Evolutionary conservation across 2,888 invertebrate species (phyloP).

Genomic region (Schizaphis graminum): DNA sequence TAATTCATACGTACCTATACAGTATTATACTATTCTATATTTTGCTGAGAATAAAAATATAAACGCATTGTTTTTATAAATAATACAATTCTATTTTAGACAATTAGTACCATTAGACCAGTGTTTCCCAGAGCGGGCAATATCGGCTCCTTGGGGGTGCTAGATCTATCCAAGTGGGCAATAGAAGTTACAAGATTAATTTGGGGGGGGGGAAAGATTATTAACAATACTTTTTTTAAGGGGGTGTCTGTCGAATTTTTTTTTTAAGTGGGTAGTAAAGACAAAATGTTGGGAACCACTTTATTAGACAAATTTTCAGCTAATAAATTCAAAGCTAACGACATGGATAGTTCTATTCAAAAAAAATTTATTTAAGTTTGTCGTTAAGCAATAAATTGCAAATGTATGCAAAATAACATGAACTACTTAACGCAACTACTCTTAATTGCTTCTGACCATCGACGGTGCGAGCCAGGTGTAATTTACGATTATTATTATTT

Average conservation of each 20-base stretch:
- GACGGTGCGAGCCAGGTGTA: not conserved
- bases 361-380: not conserved
- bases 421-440: not conserved
- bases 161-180: too few species aligned
- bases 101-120: not conserved
- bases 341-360: not conserved
- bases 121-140: too few species aligned
- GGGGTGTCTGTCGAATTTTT: too few species aligned
- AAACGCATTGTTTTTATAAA: not conserved
- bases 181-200: too few species aligned
- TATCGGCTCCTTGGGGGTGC: too few species aligned
- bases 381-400: not conserved
- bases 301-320: not conserved
- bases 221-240: too few species aligned
- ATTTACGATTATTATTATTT: conserved; percentile 37
- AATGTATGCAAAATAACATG: conserved; percentile 21
- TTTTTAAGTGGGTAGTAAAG: too few species aligned
- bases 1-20: not conserved
- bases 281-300: too few species aligned
- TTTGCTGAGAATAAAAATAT: not conserved
- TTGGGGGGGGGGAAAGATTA: too few species aligned
- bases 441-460: conserved; percentile 1
- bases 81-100: not conserved
- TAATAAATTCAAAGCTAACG: not conserved
- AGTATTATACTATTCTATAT: not conserved